Evolutionary conservation across 2,888 invertebrate species (phyloP), one percentile per base, ranked within the genome.

Genomic region (Uloborus plumipes): DNA sequence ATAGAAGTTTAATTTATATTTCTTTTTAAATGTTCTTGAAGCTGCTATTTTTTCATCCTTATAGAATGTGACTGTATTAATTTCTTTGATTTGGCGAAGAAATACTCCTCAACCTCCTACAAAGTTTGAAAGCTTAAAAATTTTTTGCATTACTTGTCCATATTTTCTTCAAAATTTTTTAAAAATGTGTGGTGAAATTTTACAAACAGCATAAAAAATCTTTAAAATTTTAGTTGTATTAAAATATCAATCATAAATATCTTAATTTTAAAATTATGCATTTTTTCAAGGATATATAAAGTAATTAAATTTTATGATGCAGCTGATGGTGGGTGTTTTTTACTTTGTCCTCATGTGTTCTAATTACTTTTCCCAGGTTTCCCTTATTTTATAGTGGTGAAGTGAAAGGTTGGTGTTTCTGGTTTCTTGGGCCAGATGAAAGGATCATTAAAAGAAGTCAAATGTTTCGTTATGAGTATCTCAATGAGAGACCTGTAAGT

Each of bases 381-480:
- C 70, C 58, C 1, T 13, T 84, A 26, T 84, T 76, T 62, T 79
- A 67, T 20, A 81, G 76, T 53, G 51, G 61, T 58, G 47, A 69
- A 26, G 69, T 73, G 13, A 84, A 80, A 18, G 88, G 87, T 15
- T 95, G 93, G 91, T 93, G 93, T 87, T 85, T 94, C 0, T 93
- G 95, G 0, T 97, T 98, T 90, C 92, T 92, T 0, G 95, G 96
- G 51, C 90, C 95, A 6, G 98, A 98, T 90, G 91, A 92, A 82
- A 93, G 96, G 1, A 93, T 98, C 0, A 93, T 94, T n/a, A 90
- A 92, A 88, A 92, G 98, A 66, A 93, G 95, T 0, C 97, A 98
- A 88, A 91, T 94, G 67, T 92, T 92, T 88, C 91, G 95, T 18
- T 93, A 92, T 88, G 92, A 93, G 59, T 89, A 90, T 1, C 91